Percentiles rank a stretch among this genome's conserved stretches.
Evolutionary conservation across 2,888 invertebrate genomes (phyloP).

Genomic region (Augiades crinisus): DNA sequence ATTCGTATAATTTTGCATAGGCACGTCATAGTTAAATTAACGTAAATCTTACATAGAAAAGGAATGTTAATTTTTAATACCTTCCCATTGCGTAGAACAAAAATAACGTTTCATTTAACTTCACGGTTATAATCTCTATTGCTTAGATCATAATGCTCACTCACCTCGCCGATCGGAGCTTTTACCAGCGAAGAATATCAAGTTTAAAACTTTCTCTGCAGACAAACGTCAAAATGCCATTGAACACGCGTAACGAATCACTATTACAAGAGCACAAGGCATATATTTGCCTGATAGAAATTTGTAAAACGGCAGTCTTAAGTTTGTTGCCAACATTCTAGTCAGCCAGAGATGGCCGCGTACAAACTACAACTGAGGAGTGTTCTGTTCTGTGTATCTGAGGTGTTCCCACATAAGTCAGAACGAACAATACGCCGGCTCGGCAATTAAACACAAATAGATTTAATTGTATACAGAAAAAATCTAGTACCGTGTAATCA

Average conservation of each 20-base stretch:
- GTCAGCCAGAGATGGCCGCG: slow-evolving; percentile 21
- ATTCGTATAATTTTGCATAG: too few relatives aligned
- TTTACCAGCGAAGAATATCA: slow-evolving; percentile 16
- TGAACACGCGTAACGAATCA: neutral
- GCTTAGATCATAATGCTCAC: neutral
- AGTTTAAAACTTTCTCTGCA: slow-evolving; percentile 20
- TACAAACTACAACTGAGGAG: slow-evolving; percentile 23
- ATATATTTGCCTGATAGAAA: slow-evolving; percentile 12
- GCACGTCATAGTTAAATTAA: neutral
- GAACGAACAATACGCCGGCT: slow-evolving; percentile 28
- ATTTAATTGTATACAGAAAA: slow-evolving; percentile 29
- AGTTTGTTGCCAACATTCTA: slow-evolving; percentile 2
- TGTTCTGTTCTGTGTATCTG: slow-evolving; percentile 12
- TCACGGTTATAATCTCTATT: neutral
- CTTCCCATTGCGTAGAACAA: slow-evolving; percentile 1
- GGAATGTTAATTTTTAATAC: neutral
- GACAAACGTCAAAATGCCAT: neutral
- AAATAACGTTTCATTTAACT: neutral
- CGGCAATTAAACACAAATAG: slow-evolving; percentile 30
- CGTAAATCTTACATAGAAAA: neutral
- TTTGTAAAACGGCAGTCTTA: neutral
- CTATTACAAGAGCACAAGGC: slow-evolving; percentile 12
- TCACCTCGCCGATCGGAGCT: slow-evolving; percentile 8
- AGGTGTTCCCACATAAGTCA: slow-evolving; percentile 27
- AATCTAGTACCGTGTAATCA: slow-evolving; percentile 21